Conservation (phyloP, 92 coral and sea anemone genomes). For the Galaxea fascicularis region DNA sequence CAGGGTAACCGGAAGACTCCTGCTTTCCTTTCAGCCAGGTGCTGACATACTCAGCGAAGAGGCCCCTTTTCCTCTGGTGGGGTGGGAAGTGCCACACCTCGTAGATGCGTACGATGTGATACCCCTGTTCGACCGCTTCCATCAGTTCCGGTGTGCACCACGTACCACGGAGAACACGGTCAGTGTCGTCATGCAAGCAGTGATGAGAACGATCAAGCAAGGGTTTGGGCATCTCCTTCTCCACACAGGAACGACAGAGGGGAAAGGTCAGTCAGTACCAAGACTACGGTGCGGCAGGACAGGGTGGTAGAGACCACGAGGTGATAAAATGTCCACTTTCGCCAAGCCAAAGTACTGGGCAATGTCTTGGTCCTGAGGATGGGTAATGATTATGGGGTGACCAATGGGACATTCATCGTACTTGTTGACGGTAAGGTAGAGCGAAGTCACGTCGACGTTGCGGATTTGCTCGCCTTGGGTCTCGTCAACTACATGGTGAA, state of each 20-base stretch:
- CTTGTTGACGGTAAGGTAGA: slow-evolving; percentile 3
- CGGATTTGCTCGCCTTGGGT: neutral
- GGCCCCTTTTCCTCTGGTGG: neutral
- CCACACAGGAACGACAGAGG: neutral
- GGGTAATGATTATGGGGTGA: neutral
- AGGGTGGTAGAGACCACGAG: neutral
- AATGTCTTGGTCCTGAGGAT: neutral
- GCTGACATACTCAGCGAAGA: neutral
- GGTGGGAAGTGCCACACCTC: neutral
- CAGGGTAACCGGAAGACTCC: neutral
- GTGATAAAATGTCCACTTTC: neutral
- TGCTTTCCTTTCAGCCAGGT: neutral
- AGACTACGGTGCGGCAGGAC: neutral
- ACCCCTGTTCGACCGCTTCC: too few species aligned
- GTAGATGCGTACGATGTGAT: neutral
- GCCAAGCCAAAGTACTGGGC: neutral
- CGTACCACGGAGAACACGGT: neutral
- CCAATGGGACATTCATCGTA: neutral
- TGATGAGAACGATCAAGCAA: neutral
- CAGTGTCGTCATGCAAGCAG: neutral
- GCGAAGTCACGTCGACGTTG: neutral
- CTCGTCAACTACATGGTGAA: neutral
- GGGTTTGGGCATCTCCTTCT: neutral
- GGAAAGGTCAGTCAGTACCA: slow-evolving; percentile 3
- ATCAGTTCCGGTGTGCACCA: slow-evolving; percentile 22